A percentile compares a stretch with the other conserved stretches of the same genome.
Conservation (phyloP, 2,113 vertebrate genomes). For the Actenoides lindsayi region DNA sequence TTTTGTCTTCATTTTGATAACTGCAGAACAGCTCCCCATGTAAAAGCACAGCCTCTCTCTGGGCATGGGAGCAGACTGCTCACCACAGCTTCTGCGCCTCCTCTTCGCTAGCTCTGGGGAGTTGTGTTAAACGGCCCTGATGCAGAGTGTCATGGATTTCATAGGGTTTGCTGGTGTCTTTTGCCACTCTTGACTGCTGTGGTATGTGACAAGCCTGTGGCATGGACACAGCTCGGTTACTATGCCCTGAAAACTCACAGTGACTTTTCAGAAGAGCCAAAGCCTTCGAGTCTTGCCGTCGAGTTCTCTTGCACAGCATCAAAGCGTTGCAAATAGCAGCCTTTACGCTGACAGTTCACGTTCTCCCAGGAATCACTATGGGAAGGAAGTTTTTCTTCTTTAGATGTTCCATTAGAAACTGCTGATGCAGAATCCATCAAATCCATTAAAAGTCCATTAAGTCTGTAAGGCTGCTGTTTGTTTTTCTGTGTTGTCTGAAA, state of each 20-base stretch:
- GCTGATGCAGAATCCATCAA: slow-evolving; percentile 54
- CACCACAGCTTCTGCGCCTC: not conserved
- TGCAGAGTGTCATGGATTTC: not conserved
- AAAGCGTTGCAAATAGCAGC: not conserved
- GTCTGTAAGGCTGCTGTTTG: not conserved
- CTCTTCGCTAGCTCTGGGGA: not conserved
- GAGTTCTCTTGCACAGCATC: not conserved
- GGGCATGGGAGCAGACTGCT: not conserved
- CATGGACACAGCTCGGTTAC: not conserved
- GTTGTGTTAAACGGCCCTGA: not conserved
- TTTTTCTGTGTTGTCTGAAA: slow-evolving; percentile 9
- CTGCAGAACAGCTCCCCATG: not conserved
- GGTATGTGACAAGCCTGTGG: not conserved
- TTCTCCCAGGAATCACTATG: not conserved
- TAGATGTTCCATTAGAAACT: slow-evolving; percentile 20
- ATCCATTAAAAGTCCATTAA: slow-evolving; percentile 52
- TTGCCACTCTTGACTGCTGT: not conserved
- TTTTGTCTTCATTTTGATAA: not conserved
- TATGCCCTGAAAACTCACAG: not conserved
- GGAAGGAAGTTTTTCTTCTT: not conserved
- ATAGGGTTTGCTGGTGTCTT: not conserved
- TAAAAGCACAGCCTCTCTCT: not conserved
- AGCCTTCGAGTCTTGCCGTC: not conserved
- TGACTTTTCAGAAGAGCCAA: not conserved
- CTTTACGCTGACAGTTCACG: not conserved